phyloP scores from a whole-genome alignment of 2,888 invertebrate genomes.

The Eueremaeus valkanovi region DNA sequence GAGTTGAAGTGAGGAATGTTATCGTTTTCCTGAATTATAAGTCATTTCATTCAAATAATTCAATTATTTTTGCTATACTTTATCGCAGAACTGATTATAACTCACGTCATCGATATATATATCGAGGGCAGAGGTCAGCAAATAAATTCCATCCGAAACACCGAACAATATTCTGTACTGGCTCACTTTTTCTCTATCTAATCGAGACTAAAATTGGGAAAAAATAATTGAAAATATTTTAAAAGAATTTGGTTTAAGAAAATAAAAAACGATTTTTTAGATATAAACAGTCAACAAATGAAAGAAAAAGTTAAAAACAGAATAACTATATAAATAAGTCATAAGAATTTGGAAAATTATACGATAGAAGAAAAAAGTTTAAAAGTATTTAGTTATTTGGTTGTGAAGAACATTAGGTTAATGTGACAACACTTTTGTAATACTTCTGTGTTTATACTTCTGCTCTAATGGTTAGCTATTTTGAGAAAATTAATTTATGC shows the following conservation, averaged over 20 bases:
- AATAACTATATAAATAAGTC: too few species aligned
- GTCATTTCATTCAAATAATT: slow-evolving; percentile 50
- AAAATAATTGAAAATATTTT: not conserved
- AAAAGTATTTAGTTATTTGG: not conserved
- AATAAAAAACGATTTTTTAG: not conserved
- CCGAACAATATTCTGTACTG: slow-evolving; percentile 36
- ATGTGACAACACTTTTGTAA: not conserved
- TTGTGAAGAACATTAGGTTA: not conserved
- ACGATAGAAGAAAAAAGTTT: not conserved
- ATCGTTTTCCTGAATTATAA: slow-evolving; percentile 88
- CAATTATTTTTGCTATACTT: not conserved
- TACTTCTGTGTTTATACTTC: too few species aligned
- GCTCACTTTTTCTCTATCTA: slow-evolving; percentile 31
- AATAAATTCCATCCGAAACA: slow-evolving; percentile 40
- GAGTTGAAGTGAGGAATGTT: slow-evolving; percentile 82
- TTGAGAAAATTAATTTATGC: not conserved
- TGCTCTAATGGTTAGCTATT: not conserved
- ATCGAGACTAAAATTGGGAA: slow-evolving; percentile 14
- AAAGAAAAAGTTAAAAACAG: not conserved
- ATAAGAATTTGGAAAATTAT: not conserved
- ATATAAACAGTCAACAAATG: slow-evolving; percentile 17
- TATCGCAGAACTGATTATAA: too few species aligned
- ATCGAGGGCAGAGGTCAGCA: slow-evolving; percentile 33
- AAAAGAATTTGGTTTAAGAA: not conserved
- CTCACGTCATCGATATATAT: slow-evolving; percentile 37